Evolutionary conservation across 1,140 invertebrate species (phyloP).

Genomic region (Nautilus pompilius): DNA sequence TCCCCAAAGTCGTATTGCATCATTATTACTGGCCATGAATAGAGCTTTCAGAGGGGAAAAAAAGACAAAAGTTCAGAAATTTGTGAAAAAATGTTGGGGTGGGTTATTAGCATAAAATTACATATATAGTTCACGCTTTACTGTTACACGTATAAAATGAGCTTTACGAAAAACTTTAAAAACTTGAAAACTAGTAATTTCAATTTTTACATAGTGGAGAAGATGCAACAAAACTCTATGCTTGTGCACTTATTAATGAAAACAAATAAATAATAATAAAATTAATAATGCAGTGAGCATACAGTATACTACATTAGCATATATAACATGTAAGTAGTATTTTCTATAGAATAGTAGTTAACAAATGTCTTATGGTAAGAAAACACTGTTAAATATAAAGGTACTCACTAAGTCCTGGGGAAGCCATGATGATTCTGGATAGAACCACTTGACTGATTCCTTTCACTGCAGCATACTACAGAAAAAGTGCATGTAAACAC

Average conservation of each 20-base stretch:
- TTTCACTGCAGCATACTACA: constrained; percentile 50
- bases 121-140: no score
- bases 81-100: no score
- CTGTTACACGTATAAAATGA: no score
- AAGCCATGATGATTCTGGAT: constrained; percentile 79
- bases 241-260: background rate
- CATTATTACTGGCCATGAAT: no score
- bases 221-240: background rate
- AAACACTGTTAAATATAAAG: background rate
- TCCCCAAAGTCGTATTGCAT: no score
- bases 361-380: background rate
- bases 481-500: no score
- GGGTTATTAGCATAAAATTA: no score
- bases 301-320: constrained; percentile 4
- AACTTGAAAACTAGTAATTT: no score
- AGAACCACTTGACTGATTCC: constrained; percentile 77
- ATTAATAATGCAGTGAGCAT: background rate
- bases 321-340: background rate
- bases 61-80: no score
- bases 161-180: no score
- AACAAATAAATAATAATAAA: background rate
- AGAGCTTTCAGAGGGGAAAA: no score
- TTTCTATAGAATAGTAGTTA: background rate
- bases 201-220: background rate
- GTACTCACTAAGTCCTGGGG: constrained; percentile 51